Evolutionary conservation across 2,888 invertebrate species (phyloP).

Genomic region (Tridacna gigas): DNA sequence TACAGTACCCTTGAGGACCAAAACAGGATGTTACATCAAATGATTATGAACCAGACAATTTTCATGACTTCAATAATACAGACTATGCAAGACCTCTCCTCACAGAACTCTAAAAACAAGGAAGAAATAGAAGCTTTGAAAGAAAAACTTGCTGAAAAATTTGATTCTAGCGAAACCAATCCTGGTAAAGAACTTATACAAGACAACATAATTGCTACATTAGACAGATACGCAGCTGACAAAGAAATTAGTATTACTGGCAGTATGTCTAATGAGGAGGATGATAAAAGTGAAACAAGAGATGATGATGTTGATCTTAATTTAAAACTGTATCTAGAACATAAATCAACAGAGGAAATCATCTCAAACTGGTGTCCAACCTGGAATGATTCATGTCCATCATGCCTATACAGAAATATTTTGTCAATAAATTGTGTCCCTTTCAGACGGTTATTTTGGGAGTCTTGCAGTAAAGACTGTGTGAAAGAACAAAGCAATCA

Average conservation of each 20-base stretch:
- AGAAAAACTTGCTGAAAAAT: slow-evolving; percentile 29
- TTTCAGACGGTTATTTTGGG: slow-evolving; percentile 45
- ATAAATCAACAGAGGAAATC: slow-evolving; percentile 17
- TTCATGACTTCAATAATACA: slow-evolving; percentile 76
- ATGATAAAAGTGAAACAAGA: background rate
- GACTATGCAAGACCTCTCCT: slow-evolving; percentile 70
- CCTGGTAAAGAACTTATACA: background rate
- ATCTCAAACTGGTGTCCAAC: slow-evolving; percentile 46
- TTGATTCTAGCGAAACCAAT: background rate
- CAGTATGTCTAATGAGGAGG: background rate
- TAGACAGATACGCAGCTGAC: slow-evolving; percentile 29
- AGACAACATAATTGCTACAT: slow-evolving; percentile 7
- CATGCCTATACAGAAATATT: slow-evolving; percentile 37
- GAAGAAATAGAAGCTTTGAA: slow-evolving; percentile 60
- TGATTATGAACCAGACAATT: slow-evolving; percentile 76
- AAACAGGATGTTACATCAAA: slow-evolving; percentile 73
- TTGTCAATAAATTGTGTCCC: slow-evolving; percentile 43
- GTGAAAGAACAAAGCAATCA: background rate
- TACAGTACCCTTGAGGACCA: slow-evolving; percentile 74
- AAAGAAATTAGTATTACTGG: background rate
- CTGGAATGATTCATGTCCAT: slow-evolving; percentile 38
- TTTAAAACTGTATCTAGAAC: slow-evolving; percentile 26
- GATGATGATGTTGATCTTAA: slow-evolving; percentile 15
- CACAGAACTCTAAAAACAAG: slow-evolving; percentile 68
- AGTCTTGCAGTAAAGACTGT: slow-evolving; percentile 2